These are phyloP conservation scores for Etheostoma nigrum DNA, from an alignment of 2,797 vertebrate genomes.

Conservation along the genomic window DNA sequence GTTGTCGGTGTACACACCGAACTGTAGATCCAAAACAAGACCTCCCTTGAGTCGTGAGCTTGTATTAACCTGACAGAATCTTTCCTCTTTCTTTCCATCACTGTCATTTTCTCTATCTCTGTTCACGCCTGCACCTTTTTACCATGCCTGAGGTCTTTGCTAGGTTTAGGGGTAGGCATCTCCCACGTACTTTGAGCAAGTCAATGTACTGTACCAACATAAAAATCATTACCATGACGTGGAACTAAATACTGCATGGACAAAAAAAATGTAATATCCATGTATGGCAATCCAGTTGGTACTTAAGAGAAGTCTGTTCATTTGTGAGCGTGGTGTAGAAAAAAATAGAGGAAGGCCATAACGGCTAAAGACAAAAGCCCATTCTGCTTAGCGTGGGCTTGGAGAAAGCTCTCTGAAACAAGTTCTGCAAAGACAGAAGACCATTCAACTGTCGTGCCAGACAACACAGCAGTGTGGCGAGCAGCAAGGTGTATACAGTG, in stretches of 20 bases:
- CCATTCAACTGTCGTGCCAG: slow-evolving; percentile 43
- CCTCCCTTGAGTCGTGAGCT: slow-evolving; percentile 41
- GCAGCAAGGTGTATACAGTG: slow-evolving; percentile 12
- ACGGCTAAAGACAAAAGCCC: slow-evolving; percentile 45
- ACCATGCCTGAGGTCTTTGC: neutral
- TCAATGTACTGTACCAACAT: neutral
- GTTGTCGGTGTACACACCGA: slow-evolving; percentile 18
- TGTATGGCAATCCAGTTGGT: slow-evolving; percentile 5
- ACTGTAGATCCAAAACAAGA: slow-evolving; percentile 43
- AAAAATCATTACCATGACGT: no score
- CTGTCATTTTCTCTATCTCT: neutral
- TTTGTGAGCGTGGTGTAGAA: neutral
- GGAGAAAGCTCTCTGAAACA: slow-evolving; percentile 23
- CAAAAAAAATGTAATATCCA: neutral
- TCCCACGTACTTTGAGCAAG: neutral
- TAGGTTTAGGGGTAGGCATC: neutral
- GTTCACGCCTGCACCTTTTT: neutral
- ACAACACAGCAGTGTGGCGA: slow-evolving; percentile 45
- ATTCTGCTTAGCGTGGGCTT: slow-evolving; percentile 34
- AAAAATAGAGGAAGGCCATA: neutral
- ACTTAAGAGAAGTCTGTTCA: slow-evolving; percentile 20
- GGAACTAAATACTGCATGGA: no score
- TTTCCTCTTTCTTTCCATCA: slow-evolving; percentile 17
- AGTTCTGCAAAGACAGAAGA: slow-evolving; percentile 40
- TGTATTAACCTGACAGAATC: slow-evolving; percentile 46